Base-by-base conservation (phyloP, 2,113 vertebrate genomes). In the Monopterus albus region DNA sequence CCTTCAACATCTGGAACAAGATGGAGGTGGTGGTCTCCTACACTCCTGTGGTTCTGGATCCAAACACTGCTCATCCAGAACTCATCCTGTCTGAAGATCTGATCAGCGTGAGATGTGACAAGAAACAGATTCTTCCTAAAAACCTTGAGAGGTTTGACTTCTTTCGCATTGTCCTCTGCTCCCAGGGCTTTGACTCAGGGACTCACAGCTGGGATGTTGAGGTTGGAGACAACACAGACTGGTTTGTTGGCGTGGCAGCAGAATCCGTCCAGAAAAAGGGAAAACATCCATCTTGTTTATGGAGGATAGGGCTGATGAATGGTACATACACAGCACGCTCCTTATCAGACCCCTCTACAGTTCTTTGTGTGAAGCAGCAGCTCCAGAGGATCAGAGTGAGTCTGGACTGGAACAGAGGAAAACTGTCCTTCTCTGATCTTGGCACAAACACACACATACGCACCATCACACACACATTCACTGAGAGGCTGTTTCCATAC, bases 191-290 rank as follows among this genome's bases (percentile, higher is more conserved):
- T 17, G n/a, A 28, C 38, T 67, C 72, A 15, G 63, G 40, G 10
- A 46, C 18, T 43, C 33, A 60, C 56, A 53, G 63, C 46, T 75
- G 72, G 62, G 5, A 42, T 0, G 53, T 46, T 7, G 61, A 43
- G 6, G 52, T 59, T 8, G 72, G 3, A 39, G 47, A 61, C 14
- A 53, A 20, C 5, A 25, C 23, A 5, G 38, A 14, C 40, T 68
- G 63, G 63, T 61, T 53, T 25, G 47, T 68, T n/a, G 56, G 63
- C 2, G 63, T 75, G 11, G 39, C 56, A 2, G 43, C 31, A 11
- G 31, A 68, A 10, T 25, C 11, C 4, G n/a, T 60, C 53, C 15
- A 61, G 42, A 38, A 42, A 26, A 43, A 68, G 28, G 20, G 40
- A 59, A 39, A 17, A 5, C 0, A 3, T n/a, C 28, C 38, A 0